Evolutionary conservation across 1,140 invertebrate genomes (phyloP).

Genomic region (Megalonaias nervosa): DNA sequence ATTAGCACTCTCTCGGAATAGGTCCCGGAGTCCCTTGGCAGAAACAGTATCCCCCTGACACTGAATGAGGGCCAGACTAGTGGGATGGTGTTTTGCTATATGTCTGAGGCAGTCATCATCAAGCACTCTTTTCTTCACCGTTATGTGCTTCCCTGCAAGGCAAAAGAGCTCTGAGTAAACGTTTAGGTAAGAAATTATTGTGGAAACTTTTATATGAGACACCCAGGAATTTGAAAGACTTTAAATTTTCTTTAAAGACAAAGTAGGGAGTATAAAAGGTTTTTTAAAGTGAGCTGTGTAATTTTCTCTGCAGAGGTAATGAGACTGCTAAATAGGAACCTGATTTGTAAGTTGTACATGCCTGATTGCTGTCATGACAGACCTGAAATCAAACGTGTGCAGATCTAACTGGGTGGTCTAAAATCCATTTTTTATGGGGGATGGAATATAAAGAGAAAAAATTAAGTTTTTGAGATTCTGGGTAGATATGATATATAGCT

Average conservation of each 20-base stretch:
- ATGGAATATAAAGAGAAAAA: too few species aligned
- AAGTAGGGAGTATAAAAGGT: too few species aligned
- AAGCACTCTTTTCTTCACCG: conserved; percentile 58
- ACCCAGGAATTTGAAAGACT: neutral
- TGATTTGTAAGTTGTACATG: too few species aligned
- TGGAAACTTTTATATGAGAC: neutral
- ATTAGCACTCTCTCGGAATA: conserved; percentile 61
- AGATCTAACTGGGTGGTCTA: too few species aligned
- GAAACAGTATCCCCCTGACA: conserved; percentile 65
- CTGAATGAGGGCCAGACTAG: conserved; percentile 63
- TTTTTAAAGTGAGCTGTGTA: too few species aligned
- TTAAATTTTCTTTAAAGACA: neutral
- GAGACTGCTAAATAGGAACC: too few species aligned
- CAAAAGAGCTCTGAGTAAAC: neutral
- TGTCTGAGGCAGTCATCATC: conserved; percentile 52
- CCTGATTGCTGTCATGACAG: too few species aligned
- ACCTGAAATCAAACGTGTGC: too few species aligned
- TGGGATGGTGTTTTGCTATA: conserved; percentile 58
- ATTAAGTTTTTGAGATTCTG: too few species aligned
- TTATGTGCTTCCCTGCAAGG: conserved; percentile 64
- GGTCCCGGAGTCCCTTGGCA: conserved; percentile 52
- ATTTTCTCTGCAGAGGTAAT: too few species aligned
- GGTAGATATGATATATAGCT: too few species aligned
- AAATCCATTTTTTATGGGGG: too few species aligned
- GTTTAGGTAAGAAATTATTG: neutral